These are phyloP conservation scores for Mus caroli DNA, from an alignment of 2,797 vertebrate species.

Conservation along the genomic window DNA sequence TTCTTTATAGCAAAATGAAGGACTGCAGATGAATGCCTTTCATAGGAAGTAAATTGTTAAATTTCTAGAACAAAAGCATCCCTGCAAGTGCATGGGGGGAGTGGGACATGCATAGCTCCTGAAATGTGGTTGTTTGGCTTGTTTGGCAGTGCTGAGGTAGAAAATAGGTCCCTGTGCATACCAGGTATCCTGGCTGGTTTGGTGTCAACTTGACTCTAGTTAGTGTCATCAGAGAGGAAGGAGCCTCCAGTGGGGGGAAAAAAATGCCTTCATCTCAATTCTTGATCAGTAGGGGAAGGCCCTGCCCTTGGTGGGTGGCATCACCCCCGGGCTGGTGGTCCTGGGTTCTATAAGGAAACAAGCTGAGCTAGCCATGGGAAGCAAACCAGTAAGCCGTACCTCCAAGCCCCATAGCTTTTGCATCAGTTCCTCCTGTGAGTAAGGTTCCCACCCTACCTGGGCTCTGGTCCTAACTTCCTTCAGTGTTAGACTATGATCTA, in stretches of 20 bases:
- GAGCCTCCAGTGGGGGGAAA: background rate
- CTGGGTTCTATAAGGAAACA: background rate
- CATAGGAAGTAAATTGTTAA: background rate
- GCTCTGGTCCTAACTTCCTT: background rate
- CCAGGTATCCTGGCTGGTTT: background rate
- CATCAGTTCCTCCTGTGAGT: background rate
- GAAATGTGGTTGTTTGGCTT: background rate
- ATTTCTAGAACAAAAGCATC: slow-evolving; percentile 31
- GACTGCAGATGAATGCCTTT: background rate
- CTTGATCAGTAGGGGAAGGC: background rate
- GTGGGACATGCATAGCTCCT: background rate
- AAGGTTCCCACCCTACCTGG: background rate
- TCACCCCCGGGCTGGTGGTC: background rate
- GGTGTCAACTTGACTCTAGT: background rate
- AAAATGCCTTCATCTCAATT: background rate
- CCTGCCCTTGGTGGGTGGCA: background rate
- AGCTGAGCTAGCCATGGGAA: background rate
- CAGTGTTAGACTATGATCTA: background rate
- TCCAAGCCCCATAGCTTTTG: background rate
- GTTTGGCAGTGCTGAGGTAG: background rate
- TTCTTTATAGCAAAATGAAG: slow-evolving; percentile 45
- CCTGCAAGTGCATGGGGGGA: background rate
- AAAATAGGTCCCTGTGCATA: background rate
- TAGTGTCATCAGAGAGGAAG: background rate
- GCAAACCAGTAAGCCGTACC: background rate